Evolutionary conservation across 2,797 vertebrate species (phyloP).

Genomic region (Poecilia velifera): DNA sequence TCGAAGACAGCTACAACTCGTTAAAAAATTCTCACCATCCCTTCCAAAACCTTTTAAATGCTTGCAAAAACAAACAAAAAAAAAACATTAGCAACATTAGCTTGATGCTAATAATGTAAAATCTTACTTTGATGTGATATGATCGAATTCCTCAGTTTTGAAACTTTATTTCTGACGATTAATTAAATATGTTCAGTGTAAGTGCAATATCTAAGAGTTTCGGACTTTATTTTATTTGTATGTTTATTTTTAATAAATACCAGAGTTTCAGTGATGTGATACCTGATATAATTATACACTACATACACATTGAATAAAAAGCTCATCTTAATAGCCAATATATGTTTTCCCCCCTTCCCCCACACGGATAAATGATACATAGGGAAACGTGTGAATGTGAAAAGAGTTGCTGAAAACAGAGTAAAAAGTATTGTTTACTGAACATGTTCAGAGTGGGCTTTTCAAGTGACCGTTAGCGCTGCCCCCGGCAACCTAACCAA

Average conservation of each 20-base stretch:
- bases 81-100: neutral
- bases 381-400: neutral
- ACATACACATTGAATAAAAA: neutral
- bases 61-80: neutral
- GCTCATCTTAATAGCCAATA: neutral
- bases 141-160: neutral
- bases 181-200: neutral
- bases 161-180: neutral
- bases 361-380: neutral
- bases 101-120: neutral
- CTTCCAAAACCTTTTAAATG: neutral
- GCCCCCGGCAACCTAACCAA: neutral
- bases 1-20: no score
- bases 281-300: neutral
- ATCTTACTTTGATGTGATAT: neutral
- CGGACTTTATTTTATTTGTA: neutral
- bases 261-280: neutral
- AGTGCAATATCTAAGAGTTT: neutral
- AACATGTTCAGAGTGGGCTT: conserved; percentile 20
- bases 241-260: neutral
- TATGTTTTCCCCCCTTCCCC: neutral
- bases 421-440: conserved; percentile 11
- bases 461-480: neutral
- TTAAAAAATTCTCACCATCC: neutral
- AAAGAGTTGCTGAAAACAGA: neutral